Evolutionary conservation across 2,113 vertebrate genomes (phyloP).

Genomic region (Daboia siamensis): DNA sequence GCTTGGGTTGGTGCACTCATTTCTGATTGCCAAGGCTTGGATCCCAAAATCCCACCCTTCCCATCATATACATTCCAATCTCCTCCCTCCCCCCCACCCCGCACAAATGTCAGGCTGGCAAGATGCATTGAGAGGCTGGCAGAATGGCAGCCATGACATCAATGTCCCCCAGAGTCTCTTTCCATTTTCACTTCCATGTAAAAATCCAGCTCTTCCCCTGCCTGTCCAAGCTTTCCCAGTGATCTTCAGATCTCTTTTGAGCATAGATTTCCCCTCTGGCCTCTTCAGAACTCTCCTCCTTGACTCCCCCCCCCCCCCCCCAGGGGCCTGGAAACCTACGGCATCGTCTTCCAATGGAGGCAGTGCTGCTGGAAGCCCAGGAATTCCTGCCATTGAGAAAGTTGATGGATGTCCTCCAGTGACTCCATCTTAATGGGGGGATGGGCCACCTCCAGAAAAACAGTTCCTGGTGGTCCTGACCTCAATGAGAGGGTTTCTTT

Average conservation of each 20-base stretch:
- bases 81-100: no score
- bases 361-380: neutral
- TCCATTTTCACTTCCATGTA: neutral
- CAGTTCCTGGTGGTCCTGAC: neutral
- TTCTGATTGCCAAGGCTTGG: no score
- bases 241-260: fast-evolving
- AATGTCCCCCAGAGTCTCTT: neutral
- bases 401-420: neutral
- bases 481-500: neutral
- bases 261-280: neutral
- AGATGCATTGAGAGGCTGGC: no score
- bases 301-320: neutral
- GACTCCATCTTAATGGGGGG: neutral
- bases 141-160: no score
- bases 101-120: no score
- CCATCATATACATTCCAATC: no score
- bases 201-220: neutral
- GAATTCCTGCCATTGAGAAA: neutral
- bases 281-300: no score
- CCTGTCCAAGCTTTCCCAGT: no score
- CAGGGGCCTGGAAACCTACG: neutral
- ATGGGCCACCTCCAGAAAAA: neutral
- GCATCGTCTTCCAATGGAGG: neutral
- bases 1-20: no score
- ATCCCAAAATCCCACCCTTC: no score